Evolutionary conservation across 2,113 vertebrate genomes (phyloP), one percentile per base, ranked within the genome.

Genomic region (Upupa epops): DNA sequence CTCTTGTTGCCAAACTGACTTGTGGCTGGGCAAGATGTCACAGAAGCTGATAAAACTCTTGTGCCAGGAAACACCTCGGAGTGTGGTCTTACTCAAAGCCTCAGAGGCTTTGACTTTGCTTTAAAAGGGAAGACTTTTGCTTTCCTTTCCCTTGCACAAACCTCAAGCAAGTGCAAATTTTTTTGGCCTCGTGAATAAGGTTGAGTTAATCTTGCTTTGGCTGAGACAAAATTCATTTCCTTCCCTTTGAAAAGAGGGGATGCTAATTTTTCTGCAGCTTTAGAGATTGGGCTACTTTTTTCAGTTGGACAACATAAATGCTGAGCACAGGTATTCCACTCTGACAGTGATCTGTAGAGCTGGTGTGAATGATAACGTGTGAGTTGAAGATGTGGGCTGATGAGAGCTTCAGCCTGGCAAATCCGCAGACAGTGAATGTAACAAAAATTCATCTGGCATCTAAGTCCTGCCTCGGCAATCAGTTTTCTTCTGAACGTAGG

Each of bases 291-390:
- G 9, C 76, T 54, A n/a, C 26, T 61, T 13, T 75, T 84, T 85
- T 79, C 12, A 42, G 25, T 17, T 51, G 60, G 55, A 46, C 28
- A 51, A 13, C 2, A 17, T 9, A 59, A 26, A 21, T 1, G 13
- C 4, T 61, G 51, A 86, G 29, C 21, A 34, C 75, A 83, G 56
- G 29, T 75, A 32, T 88, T 94, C 32, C 83, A 24, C 45, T 40
- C 60, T 24, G 21, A n/a, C 16, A 17, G 24, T 48, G 34, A 51
- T 45, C 49, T 45, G 7, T 18, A 46, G 76, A 65, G 26, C 15
- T 42, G 11, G 1, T 18, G 21, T 9, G 28, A 71, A 40, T 8
- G 34, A 48, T 5, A 61, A 65, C 0, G 3, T 6, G 34, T 1
- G 2, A 79, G 20, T 15, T 9, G 6, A 65, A 86, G 66, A 8